phyloP scores from a whole-genome alignment of 1,140 invertebrate species.

The Tetramorium alpestre region DNA sequence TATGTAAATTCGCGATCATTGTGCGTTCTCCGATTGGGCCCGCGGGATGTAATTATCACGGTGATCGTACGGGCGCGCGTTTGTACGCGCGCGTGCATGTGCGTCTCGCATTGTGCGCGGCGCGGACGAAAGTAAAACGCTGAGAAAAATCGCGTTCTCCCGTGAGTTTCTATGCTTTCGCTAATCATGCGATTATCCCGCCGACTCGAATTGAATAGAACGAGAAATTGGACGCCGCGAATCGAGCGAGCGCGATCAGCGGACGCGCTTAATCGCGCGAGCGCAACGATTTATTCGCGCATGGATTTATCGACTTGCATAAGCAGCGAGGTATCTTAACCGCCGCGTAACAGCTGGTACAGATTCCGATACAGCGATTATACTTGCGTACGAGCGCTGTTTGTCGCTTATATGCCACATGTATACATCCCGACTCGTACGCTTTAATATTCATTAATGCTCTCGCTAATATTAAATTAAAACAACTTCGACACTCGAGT shows the following conservation, averaged over 20 bases:
- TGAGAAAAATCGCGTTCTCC: slow-evolving; percentile 20
- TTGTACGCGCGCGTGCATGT: too few relatives aligned
- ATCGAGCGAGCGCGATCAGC: background rate
- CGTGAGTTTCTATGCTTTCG: slow-evolving; percentile 52
- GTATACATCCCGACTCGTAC: background rate
- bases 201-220: slow-evolving; percentile 20
- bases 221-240: slow-evolving; percentile 29
- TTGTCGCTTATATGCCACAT: background rate
- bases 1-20: slow-evolving; percentile 48
- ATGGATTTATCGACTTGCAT: background rate
- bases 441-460: background rate
- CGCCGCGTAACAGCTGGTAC: background rate
- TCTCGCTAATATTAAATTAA: background rate
- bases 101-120: slow-evolving; percentile 8
- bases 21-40: background rate
- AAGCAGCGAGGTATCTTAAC: background rate
- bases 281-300: background rate
- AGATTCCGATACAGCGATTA: background rate
- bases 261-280: background rate
- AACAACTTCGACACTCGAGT: background rate
- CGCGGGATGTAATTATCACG: background rate
- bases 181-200: slow-evolving; percentile 40
- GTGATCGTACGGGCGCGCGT: background rate
- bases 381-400: background rate
- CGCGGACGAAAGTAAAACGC: slow-evolving; percentile 48